Conservation (phyloP, 2,888 invertebrate genomes). For the Pediacus dermestoides region DNA sequence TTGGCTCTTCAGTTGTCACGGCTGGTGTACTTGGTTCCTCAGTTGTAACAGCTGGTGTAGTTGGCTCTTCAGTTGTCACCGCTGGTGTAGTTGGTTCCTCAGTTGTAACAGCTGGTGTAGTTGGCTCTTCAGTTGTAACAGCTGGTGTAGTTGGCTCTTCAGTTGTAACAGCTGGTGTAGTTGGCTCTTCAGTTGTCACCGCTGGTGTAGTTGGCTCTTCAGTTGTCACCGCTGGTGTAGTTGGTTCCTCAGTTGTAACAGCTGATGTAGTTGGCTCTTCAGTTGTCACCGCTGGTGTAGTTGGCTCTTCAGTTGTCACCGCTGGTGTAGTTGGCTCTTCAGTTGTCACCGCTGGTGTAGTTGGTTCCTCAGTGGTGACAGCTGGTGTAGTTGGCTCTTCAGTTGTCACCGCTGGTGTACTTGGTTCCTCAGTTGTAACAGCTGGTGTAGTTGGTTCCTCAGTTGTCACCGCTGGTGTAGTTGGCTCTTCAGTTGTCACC, state of each 20-base stretch:
- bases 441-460: conserved; percentile 43
- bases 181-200: conserved; percentile 16
- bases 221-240: conserved; percentile 6
- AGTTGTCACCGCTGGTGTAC: conserved; percentile 1
- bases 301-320: conserved; percentile 37
- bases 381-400: conserved; percentile 7
- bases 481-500: conserved; percentile 16
- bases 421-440: conserved; percentile 26
- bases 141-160: conserved; percentile 43
- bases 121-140: conserved; percentile 26
- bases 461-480: conserved; percentile 1
- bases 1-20: conserved; percentile 37
- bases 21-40: not conserved
- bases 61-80: not conserved
- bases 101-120: conserved; percentile 2
- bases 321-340: not conserved
- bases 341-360: conserved; percentile 16
- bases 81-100: conserved; percentile 7
- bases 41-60: conserved; percentile 16
- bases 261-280: conserved; percentile 11
- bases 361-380: not conserved
- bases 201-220: not conserved
- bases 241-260: conserved; percentile 6
- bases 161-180: conserved; percentile 1
- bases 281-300: conserved; percentile 30